Conservation (phyloP, 2,113 vertebrate species). For the Columbina picui region DNA sequence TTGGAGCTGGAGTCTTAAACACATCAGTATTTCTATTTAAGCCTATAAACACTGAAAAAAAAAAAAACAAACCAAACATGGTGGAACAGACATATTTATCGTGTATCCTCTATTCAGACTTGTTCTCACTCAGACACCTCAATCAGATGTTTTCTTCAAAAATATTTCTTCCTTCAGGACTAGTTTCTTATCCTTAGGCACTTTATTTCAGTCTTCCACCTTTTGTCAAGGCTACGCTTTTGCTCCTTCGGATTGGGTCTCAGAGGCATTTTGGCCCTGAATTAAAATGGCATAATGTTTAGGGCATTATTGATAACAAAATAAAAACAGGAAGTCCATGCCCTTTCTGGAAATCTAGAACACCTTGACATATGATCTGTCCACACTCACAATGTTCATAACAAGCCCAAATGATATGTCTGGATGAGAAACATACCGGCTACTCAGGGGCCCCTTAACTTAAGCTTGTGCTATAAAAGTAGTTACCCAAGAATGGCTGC, state of each 20-base stretch:
- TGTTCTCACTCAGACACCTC: neutral
- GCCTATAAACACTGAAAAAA: neutral
- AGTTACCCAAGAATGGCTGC: neutral
- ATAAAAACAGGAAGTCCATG: neutral
- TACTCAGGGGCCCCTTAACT: neutral
- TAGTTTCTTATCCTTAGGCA: neutral
- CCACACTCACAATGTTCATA: neutral
- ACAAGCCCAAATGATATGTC: neutral
- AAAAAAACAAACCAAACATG: fast-evolving
- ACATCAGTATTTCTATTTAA: neutral
- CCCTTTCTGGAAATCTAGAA: neutral
- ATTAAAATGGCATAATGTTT: neutral
- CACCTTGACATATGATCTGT: neutral
- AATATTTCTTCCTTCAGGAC: neutral
- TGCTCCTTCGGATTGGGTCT: neutral
- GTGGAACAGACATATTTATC: neutral
- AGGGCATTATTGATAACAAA: neutral
- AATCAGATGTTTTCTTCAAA: neutral
- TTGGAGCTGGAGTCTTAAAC: neutral
- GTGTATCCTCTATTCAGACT: neutral
- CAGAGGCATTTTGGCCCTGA: neutral
- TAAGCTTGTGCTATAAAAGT: neutral
- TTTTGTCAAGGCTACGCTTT: neutral
- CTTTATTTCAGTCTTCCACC: neutral
- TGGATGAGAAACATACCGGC: neutral